Percentiles rank a stretch among this genome's conserved stretches.
phyloP scores from a whole-genome alignment of 1,140 invertebrate genomes.

The Aradophagus sp. region DNA sequence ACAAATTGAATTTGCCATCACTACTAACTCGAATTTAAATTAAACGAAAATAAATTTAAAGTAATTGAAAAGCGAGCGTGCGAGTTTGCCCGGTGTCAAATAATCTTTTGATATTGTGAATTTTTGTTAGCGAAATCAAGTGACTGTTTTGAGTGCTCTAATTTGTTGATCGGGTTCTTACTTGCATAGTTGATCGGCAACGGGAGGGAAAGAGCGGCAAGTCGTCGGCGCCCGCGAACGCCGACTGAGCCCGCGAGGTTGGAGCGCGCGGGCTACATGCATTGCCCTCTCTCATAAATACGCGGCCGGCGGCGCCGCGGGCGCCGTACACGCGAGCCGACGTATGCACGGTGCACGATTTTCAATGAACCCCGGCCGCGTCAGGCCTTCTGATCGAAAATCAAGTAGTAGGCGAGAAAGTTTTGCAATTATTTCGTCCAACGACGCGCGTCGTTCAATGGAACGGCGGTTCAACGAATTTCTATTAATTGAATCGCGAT shows the following conservation, averaged over 20 bases:
- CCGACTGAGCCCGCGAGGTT: constrained; percentile 68
- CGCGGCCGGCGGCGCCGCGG: constrained; percentile 34
- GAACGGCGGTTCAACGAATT: too few relatives aligned
- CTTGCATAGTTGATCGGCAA: constrained; percentile 26
- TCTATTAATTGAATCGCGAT: too few relatives aligned
- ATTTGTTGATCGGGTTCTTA: constrained; percentile 15
- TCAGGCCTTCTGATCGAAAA: constrained; percentile 23
- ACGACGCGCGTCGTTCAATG: not conserved
- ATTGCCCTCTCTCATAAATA: constrained; percentile 58
- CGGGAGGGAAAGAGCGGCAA: constrained; percentile 23
- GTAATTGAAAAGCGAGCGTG: too few relatives aligned
- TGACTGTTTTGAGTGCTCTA: not conserved
- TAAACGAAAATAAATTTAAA: too few relatives aligned
- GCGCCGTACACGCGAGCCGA: constrained; percentile 7
- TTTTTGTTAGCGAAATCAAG: too few relatives aligned
- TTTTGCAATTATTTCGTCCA: constrained; percentile 22
- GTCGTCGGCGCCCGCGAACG: constrained; percentile 62
- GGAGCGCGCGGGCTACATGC: constrained; percentile 60
- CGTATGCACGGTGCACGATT: constrained; percentile 3
- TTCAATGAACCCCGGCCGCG: constrained; percentile 14
- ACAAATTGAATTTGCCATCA: too few relatives aligned
- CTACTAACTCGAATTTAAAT: too few relatives aligned
- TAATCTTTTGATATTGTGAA: too few relatives aligned
- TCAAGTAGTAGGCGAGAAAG: constrained; percentile 3
- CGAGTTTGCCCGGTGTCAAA: too few relatives aligned